phyloP scores from a whole-genome alignment of 2,888 invertebrate genomes.

The Perdita meconis region DNA sequence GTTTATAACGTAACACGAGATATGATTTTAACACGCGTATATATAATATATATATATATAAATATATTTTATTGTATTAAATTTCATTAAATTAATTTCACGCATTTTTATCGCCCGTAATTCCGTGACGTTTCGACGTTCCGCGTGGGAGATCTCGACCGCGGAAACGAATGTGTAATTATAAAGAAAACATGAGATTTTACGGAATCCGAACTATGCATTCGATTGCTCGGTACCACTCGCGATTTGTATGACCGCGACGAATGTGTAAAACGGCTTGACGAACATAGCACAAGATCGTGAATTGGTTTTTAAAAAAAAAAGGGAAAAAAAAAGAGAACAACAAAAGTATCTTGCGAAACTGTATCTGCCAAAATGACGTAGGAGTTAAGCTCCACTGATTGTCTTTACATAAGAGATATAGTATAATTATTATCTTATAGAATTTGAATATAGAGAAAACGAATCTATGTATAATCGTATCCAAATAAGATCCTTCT shows the following conservation, averaged over 20 bases:
- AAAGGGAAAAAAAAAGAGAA: slow-evolving; percentile 17
- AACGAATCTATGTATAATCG: slow-evolving; percentile 64
- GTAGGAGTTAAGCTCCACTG: slow-evolving; percentile 64
- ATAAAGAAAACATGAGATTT: slow-evolving; percentile 15
- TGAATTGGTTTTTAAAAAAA: slow-evolving; percentile 36
- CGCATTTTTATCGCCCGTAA: slow-evolving; percentile 38
- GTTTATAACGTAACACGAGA: slow-evolving; percentile 72
- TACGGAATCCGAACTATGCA: slow-evolving; percentile 6
- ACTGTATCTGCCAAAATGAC: slow-evolving; percentile 65
- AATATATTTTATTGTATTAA: slow-evolving; percentile 72
- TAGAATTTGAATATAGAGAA: slow-evolving; percentile 68
- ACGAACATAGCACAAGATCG: slow-evolving; percentile 65
- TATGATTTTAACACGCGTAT: slow-evolving; percentile 65
- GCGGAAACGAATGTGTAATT: slow-evolving; percentile 14
- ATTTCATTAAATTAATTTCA: slow-evolving; percentile 64
- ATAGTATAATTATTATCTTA: slow-evolving; percentile 66
- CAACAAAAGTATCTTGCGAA: slow-evolving; percentile 40
- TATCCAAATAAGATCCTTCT: slow-evolving; percentile 60
- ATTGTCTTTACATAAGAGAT: slow-evolving; percentile 67
- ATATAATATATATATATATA: slow-evolving; percentile 16
- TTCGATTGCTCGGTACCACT: slow-evolving; percentile 3
- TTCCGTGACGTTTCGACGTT: slow-evolving; percentile 32
- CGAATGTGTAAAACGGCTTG: slow-evolving; percentile 67
- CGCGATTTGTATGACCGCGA: slow-evolving; percentile 32
- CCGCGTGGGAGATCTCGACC: slow-evolving; percentile 8